Evolutionary conservation across 2,113 vertebrate genomes (phyloP).

Genomic region (Gasterosteus aculeatus): DNA sequence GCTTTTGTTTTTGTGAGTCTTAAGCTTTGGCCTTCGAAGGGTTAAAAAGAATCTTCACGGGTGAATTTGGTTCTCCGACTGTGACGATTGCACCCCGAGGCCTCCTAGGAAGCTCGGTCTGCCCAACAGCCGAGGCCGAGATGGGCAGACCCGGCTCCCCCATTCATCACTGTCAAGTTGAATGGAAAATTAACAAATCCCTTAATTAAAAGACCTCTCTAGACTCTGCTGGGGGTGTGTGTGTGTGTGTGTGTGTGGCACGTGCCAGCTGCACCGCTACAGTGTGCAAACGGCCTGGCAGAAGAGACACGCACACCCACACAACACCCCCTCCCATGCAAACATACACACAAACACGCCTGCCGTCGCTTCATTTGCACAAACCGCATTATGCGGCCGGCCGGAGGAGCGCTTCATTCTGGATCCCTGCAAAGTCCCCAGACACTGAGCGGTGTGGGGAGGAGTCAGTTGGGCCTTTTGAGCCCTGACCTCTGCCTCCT

Average conservation of each 20-base stretch:
- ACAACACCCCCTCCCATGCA: constrained; percentile 10
- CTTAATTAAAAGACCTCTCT: constrained; percentile 78
- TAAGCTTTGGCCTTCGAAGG: constrained; percentile 17
- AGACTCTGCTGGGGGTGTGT: constrained; percentile 39
- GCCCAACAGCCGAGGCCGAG: constrained; percentile 53
- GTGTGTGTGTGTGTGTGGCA: constrained; percentile 29
- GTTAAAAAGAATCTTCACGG: constrained; percentile 45
- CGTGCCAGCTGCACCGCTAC: constrained; percentile 70
- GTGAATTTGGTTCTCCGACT: constrained; percentile 39
- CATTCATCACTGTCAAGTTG: constrained; percentile 80
- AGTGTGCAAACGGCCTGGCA: constrained; percentile 57
- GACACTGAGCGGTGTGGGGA: constrained; percentile 46
- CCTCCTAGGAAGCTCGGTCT: constrained; percentile 42
- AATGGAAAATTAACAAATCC: constrained; percentile 80
- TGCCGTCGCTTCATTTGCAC: constrained; percentile 63
- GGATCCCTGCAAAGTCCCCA: constrained; percentile 47
- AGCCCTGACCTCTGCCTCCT: constrained; percentile 71
- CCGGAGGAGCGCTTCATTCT: constrained; percentile 46
- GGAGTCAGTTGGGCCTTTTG: constrained; percentile 61
- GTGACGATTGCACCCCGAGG: constrained; percentile 56
- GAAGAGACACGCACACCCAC: constrained; percentile 21
- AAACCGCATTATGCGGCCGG: constrained; percentile 62
- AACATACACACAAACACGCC: constrained; percentile 46
- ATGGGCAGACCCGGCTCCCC: constrained; percentile 50
- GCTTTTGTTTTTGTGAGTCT: background rate